These are phyloP conservation scores for Bryconaethiops microstoma DNA, from an alignment of 2,797 vertebrate genomes.

Conservation along the genomic window DNA sequence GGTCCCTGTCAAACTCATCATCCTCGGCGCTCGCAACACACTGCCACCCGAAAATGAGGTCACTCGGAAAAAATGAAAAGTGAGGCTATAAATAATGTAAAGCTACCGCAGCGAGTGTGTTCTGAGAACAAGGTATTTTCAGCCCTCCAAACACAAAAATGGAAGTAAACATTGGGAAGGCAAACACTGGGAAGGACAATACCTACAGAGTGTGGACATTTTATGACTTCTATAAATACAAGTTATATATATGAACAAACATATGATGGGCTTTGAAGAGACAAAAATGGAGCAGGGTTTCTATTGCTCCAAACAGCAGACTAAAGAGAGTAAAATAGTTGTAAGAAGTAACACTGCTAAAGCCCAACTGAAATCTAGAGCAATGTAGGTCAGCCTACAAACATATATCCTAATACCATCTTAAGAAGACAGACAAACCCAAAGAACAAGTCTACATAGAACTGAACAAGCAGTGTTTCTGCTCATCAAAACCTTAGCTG, in stretches of 20 bases:
- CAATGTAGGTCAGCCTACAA: not conserved
- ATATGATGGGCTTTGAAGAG: not conserved
- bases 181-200: not conserved
- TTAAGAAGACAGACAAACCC: not conserved
- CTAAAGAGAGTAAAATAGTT: not conserved
- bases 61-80: conserved; percentile 61
- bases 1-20: conserved; percentile 57
- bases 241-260: not conserved
- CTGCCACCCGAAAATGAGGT: conserved; percentile 57
- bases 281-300: not conserved
- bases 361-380: not conserved
- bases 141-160: conserved; percentile 35
- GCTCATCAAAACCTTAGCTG: too few relatives aligned
- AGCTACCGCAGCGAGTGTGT: conserved; percentile 46
- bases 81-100: conserved; percentile 64
- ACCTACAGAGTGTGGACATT: conserved; percentile 20
- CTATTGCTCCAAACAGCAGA: not conserved
- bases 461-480: not conserved
- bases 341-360: not conserved
- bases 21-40: conserved; percentile 30
- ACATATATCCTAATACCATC: not conserved
- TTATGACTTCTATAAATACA: conserved; percentile 29
- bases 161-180: conserved; percentile 32
- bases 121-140: conserved; percentile 58
- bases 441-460: not conserved